A percentile compares a stretch with the other conserved stretches of the same genome.
Evolutionary conservation across 2,113 vertebrate species (phyloP).

Genomic region (Orycteropus afer): DNA sequence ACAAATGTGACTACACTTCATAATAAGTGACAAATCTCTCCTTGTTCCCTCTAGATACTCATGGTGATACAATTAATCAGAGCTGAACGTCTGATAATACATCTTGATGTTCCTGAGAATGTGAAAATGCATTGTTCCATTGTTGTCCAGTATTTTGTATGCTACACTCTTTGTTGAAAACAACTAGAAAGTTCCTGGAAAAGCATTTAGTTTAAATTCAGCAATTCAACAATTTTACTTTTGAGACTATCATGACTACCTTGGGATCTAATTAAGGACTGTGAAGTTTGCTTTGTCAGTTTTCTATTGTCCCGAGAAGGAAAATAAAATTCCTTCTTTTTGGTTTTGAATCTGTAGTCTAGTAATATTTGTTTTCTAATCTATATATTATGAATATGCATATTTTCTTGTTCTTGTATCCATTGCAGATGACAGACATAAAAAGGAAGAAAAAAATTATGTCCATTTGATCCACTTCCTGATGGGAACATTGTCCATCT

Average conservation of each 20-base stretch:
- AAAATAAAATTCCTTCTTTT: conserved; percentile 64
- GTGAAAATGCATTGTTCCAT: conserved; percentile 57
- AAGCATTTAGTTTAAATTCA: conserved; percentile 75
- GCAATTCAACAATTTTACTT: conserved; percentile 74
- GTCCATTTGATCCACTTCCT: conserved; percentile 69
- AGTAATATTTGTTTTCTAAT: conserved; percentile 58
- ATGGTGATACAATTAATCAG: conserved; percentile 73
- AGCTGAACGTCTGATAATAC: conserved; percentile 68
- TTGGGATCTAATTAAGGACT: conserved; percentile 84
- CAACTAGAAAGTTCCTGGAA: conserved; percentile 50
- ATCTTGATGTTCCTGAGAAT: conserved; percentile 52
- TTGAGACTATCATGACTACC: conserved; percentile 72
- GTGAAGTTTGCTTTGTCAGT: conserved; percentile 82
- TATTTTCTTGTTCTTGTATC: conserved; percentile 33
- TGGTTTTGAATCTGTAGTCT: conserved; percentile 69
- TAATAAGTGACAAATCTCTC: conserved; percentile 72
- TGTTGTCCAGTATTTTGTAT: conserved; percentile 56
- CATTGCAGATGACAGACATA: conserved; percentile 61
- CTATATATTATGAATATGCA: conserved; percentile 53
- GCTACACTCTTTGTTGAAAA: conserved; percentile 55
- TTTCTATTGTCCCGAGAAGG: conserved; percentile 80
- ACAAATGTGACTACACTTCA: conserved; percentile 72
- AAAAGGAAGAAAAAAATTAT: conserved; percentile 56
- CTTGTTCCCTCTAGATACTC: conserved; percentile 61
- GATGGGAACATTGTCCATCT: conserved; percentile 75